phyloP scores from a whole-genome alignment of 2,797 vertebrate genomes.

The Parauchenoglanis ngamensis region DNA sequence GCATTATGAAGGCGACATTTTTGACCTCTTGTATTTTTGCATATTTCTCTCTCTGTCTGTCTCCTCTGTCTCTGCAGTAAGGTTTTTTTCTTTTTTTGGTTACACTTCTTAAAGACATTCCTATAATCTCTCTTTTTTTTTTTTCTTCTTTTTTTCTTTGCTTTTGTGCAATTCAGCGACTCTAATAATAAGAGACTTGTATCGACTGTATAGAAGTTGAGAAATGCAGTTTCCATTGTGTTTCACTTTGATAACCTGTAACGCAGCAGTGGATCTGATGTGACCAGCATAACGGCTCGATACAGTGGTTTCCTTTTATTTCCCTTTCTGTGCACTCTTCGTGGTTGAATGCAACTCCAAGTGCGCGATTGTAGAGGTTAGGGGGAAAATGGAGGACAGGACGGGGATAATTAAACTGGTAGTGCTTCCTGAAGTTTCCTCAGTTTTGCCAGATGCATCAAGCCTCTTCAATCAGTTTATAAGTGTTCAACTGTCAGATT shows the following conservation, averaged over 20 bases:
- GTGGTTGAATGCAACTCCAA: not conserved
- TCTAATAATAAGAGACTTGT: constrained; percentile 34
- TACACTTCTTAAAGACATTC: constrained; percentile 15
- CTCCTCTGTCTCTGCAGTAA: constrained; percentile 28
- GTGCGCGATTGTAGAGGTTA: not conserved
- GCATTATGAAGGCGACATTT: constrained; percentile 72
- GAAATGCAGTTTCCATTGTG: constrained; percentile 6
- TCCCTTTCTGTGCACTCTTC: not conserved
- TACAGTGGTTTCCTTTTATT: not conserved
- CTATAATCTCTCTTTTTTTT: not conserved
- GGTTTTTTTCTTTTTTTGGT: not conserved
- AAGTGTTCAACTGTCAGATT: constrained; percentile 23
- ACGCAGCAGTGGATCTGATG: not conserved
- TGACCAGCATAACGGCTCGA: not conserved
- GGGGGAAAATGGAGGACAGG: not conserved
- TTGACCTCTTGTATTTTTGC: constrained; percentile 70
- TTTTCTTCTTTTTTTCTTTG: not conserved
- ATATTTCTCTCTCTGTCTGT: constrained; percentile 39
- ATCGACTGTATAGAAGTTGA: constrained; percentile 27
- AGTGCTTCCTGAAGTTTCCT: constrained; percentile 29
- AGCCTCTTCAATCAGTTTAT: constrained; percentile 26
- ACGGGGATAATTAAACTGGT: constrained; percentile 3
- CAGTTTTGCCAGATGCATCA: constrained; percentile 25
- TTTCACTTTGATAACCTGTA: constrained; percentile 1
- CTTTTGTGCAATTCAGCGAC: constrained; percentile 41